These are phyloP conservation scores for Scopus umbretta DNA, from an alignment of 2,113 vertebrate genomes.

Conservation along the genomic window DNA sequence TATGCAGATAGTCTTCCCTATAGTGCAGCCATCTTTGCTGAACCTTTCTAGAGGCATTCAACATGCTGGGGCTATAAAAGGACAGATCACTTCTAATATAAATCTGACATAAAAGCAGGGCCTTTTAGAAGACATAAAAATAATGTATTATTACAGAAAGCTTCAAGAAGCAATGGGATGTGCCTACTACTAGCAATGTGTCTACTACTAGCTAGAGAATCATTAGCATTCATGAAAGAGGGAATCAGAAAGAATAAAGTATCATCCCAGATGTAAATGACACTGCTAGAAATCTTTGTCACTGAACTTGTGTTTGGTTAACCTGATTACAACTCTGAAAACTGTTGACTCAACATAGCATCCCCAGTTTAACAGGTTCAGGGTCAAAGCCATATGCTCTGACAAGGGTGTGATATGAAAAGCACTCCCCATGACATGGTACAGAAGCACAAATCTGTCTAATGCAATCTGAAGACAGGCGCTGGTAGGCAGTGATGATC, in stretches of 20 bases:
- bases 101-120: not conserved
- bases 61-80: not conserved
- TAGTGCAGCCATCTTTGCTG: not conserved
- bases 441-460: not conserved
- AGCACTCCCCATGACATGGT: not conserved
- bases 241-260: not conserved
- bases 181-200: not conserved
- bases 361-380: not conserved
- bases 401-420: not conserved
- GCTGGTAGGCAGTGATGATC: not conserved
- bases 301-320: not conserved
- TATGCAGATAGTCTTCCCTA: not conserved
- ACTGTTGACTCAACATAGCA: not conserved
- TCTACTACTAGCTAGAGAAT: not conserved
- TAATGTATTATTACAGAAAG: not conserved
- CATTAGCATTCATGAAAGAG: not conserved
- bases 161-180: not conserved
- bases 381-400: constrained; percentile 25
- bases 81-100: not conserved
- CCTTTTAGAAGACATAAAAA: not conserved
- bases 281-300: not conserved
- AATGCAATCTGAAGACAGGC: not conserved
- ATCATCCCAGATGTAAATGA: not conserved
- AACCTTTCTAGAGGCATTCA: not conserved
- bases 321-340: constrained; percentile 8